A percentile compares a stretch with the other conserved stretches of the same genome.
These are phyloP conservation scores for Epinephelus fuscoguttatus DNA, from an alignment of 2,113 vertebrate species.

Conservation along the genomic window DNA sequence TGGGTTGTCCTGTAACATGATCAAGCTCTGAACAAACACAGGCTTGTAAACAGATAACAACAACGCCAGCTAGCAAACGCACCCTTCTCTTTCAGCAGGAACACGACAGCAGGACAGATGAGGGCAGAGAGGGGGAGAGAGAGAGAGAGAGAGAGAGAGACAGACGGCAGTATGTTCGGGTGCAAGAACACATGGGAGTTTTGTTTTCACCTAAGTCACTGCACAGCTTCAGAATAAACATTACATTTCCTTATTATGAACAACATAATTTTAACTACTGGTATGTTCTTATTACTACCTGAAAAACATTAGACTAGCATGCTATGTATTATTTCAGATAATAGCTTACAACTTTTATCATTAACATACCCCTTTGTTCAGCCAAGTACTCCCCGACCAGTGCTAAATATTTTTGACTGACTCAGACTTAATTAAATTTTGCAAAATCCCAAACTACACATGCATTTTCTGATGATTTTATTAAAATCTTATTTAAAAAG, in stretches of 20 bases:
- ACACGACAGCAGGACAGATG: constrained; percentile 35
- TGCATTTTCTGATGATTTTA: neutral
- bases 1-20: constrained; percentile 69
- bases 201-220: no score
- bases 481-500: neutral
- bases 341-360: no score
- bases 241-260: neutral
- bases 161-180: neutral
- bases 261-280: neutral
- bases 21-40: constrained; percentile 68
- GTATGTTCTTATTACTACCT: neutral
- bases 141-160: neutral
- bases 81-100: constrained; percentile 53
- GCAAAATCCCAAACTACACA: neutral
- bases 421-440: neutral
- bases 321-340: neutral
- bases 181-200: neutral
- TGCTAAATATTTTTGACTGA: no score
- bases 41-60: constrained; percentile 74
- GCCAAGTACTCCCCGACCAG: no score
- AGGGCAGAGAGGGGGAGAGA: constrained; percentile 7
- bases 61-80: constrained; percentile 44
- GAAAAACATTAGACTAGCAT: neutral
- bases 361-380: no score
- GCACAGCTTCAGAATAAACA: no score